Evolutionary conservation across 2,888 invertebrate genomes (phyloP).

Genomic region (Dioctria rufipes): DNA sequence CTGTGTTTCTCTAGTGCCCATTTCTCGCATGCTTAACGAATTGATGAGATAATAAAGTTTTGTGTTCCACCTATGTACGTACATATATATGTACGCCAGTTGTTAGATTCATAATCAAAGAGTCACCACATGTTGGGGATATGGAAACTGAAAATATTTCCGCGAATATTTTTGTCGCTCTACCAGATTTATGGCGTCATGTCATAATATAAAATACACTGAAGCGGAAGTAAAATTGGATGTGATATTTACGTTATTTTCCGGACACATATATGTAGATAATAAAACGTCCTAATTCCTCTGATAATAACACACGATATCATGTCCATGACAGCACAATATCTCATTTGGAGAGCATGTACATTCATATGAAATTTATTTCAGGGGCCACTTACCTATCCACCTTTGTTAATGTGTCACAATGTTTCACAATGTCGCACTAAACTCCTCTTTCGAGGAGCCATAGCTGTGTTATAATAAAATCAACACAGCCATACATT

Average conservation of each 20-base stretch:
- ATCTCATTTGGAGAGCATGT: background rate
- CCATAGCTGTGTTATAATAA: too few relatives aligned
- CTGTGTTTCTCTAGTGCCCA: too few relatives aligned
- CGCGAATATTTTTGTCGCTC: slow-evolving; percentile 29
- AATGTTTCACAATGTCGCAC: too few relatives aligned
- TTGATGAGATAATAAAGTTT: too few relatives aligned
- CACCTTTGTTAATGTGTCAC: slow-evolving; percentile 33
- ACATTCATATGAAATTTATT: slow-evolving; percentile 17
- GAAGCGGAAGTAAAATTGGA: slow-evolving; percentile 27
- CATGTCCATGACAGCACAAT: background rate
- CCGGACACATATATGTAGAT: background rate
- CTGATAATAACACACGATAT: slow-evolving; percentile 24
- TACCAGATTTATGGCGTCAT: slow-evolving; percentile 28
- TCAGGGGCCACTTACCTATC: slow-evolving; percentile 31
- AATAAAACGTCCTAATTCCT: slow-evolving; percentile 19
- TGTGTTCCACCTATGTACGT: too few relatives aligned
- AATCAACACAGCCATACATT: too few relatives aligned
- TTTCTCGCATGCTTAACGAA: too few relatives aligned
- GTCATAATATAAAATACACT: background rate
- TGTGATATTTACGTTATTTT: slow-evolving; percentile 19
- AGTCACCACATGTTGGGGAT: too few relatives aligned
- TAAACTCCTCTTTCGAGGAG: too few relatives aligned
- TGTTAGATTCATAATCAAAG: too few relatives aligned
- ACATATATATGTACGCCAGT: too few relatives aligned
- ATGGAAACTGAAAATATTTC: slow-evolving; percentile 6